Conservation (phyloP, 2,888 invertebrate species). For the Drosophila vallismaia region DNA sequence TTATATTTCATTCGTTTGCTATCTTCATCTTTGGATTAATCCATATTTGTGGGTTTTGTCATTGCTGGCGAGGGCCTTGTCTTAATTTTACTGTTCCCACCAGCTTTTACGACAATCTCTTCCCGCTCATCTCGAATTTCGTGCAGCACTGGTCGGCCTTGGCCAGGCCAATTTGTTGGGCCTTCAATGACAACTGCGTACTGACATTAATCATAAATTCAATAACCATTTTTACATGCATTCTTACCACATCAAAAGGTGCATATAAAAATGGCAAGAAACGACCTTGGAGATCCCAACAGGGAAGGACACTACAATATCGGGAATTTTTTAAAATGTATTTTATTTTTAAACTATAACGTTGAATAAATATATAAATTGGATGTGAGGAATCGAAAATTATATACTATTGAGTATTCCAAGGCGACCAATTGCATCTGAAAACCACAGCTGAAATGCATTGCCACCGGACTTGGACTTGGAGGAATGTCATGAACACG, state of each 20-base stretch:
- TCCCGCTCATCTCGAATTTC: constrained; percentile 32
- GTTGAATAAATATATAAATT: neutral
- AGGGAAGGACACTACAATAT: neutral
- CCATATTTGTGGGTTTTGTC: constrained; percentile 34
- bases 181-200: constrained; percentile 54
- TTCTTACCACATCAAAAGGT: constrained; percentile 60
- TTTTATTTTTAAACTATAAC: neutral
- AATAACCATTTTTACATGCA: constrained; percentile 69
- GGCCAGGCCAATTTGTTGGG: constrained; percentile 60
- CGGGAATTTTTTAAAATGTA: too few relatives aligned
- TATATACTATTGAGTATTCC: constrained; percentile 2
- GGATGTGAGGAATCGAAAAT: neutral
- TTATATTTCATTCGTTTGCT: constrained; percentile 22
- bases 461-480: constrained; percentile 34
- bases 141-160: constrained; percentile 52
- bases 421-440: constrained; percentile 24
- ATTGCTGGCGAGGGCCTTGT: constrained; percentile 13
- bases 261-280: constrained; percentile 27
- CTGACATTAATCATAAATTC: constrained; percentile 64
- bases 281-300: neutral
- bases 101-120: constrained; percentile 45
- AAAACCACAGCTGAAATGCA: constrained; percentile 20
- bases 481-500: constrained; percentile 63
- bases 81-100: constrained; percentile 41
- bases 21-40: constrained; percentile 40